Base-by-base conservation (phyloP, 2,888 invertebrate species). In the Plutella xylostella region DNA sequence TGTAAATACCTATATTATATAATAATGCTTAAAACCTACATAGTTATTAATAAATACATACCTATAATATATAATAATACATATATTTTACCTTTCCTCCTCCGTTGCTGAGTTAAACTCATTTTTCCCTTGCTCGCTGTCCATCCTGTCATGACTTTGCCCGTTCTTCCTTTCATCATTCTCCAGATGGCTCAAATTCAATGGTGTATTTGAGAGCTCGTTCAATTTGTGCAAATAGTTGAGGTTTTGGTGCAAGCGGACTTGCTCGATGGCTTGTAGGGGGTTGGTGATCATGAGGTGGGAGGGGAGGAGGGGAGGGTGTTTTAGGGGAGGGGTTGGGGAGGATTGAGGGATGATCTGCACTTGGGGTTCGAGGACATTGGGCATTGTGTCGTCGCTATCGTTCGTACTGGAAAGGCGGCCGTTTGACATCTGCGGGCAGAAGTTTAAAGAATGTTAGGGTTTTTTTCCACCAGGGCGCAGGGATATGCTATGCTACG, bases 401-500 rank as follows among this genome's bases (percentile, higher is more conserved):
- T 80, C 80, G 75, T 80, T 82, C 72, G 84, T 77, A 56, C 73
- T 73, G 46, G 82, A 82, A 48, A 80, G 65, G 62, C 83, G 80
- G 48, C 83, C 84, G 72, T 80, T 85, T 50, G 82, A 79, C 85
- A 85, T 85, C 85, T 85, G 68, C 1, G 12, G 37, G 15, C 6
- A 25, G 5, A 25, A 25, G 25, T 7, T 7, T 5, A 25, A 25
- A 25, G 25, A n/a, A n/a, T n/a, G n/a, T n/a, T n/a, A n/a, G n/a
- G n/a, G n/a, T n/a, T n/a, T n/a, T n/a, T n/a, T n/a, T n/a, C n/a
- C n/a, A n/a, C n/a, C n/a, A n/a, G n/a, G n/a, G n/a, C n/a, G n/a
- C n/a, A n/a, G n/a, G n/a, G n/a, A n/a, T n/a, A n/a, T n/a, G n/a
- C n/a, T n/a, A n/a, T n/a, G n/a, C n/a, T n/a, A n/a, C n/a, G n/a